phyloP scores from a whole-genome alignment of 2,888 invertebrate genomes.

The Busseola fusca region DNA sequence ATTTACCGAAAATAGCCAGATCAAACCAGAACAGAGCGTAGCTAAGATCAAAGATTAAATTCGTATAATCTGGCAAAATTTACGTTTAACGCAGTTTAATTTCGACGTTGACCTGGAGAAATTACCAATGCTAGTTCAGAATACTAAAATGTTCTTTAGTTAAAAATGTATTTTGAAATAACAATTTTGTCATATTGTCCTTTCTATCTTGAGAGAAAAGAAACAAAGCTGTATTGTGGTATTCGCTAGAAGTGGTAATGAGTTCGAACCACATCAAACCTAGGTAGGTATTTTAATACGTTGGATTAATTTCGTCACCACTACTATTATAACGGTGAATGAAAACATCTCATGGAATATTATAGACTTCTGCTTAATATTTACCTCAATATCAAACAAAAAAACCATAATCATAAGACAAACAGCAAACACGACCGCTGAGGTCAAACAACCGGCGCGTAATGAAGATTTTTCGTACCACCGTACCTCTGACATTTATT shows the following conservation, averaged over 20 bases:
- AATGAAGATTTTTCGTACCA: slow-evolving; percentile 61
- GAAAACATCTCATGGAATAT: background rate
- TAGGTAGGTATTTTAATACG: background rate
- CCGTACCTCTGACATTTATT: slow-evolving; percentile 15
- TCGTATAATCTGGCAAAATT: slow-evolving; percentile 17
- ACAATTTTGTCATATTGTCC: background rate
- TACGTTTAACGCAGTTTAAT: slow-evolving; percentile 17
- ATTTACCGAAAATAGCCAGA: background rate
- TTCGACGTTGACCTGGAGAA: slow-evolving; percentile 14
- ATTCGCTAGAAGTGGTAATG: background rate
- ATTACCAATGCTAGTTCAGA: slow-evolving; percentile 22
- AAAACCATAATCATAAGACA: slow-evolving; percentile 28
- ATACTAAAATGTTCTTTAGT: slow-evolving; percentile 30
- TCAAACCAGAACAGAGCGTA: slow-evolving; percentile 15
- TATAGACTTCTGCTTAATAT: background rate
- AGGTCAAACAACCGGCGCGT: slow-evolving; percentile 50
- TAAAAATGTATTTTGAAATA: slow-evolving; percentile 1
- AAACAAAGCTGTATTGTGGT: background rate
- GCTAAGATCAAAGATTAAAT: slow-evolving; percentile 39
- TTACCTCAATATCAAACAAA: slow-evolving; percentile 3
- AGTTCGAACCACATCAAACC: background rate
- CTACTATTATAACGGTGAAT: background rate
- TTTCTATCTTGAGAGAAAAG: background rate
- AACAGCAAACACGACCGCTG: slow-evolving; percentile 44
- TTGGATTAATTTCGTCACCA: background rate